Evolutionary conservation across 2,113 vertebrate genomes (phyloP), one percentile per base, ranked within the genome.

Genomic region (Amazona vittata): DNA sequence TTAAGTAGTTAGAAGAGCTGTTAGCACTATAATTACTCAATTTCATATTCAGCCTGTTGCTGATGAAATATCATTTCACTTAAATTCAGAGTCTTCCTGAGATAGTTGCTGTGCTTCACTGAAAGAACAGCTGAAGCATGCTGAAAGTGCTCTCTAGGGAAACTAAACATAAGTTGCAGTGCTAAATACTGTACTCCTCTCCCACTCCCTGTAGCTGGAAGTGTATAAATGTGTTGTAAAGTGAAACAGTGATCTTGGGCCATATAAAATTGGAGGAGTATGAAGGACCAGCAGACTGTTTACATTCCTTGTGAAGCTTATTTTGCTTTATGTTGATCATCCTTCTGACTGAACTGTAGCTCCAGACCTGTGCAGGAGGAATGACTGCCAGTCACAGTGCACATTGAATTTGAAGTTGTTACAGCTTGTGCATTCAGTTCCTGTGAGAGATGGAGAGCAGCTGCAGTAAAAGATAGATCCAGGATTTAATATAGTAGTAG

Each of bases 151-250:
- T 94, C 33, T 76, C 65, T 24, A 47, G 74, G 59, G 86, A 55
- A 81, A 49, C 69, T 82, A 57, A 91, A 88, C 67, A 49, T 86
- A 93, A 95, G 41, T 41, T 86, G 44, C 31, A 69, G 65, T 84
- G 81, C 91, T 94, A 93, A 94, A 95, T 84, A 82, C 47, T 64
- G 77, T 93, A 22, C 31, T 85, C 62, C 50, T 94, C 91, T 96
- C 93, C 89, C 81, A 79, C 93, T 68, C 69, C 76, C 4, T 86
- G 43, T 87, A 5, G 24, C 73, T 94, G 89, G 41, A 85, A 85
- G 71, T 69, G 31, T 76, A 60, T 84, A 82, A 95, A 65, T 35
- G 26, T 63, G 33, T 77, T 86, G 80, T 93, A 89, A 96, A 94
- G 50, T 81, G 77, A 89, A 92, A 75, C 25, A 49, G 50, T 2